These are phyloP conservation scores for Fragum whitleyi DNA, from an alignment of 2,888 invertebrate species.

Conservation along the genomic window DNA sequence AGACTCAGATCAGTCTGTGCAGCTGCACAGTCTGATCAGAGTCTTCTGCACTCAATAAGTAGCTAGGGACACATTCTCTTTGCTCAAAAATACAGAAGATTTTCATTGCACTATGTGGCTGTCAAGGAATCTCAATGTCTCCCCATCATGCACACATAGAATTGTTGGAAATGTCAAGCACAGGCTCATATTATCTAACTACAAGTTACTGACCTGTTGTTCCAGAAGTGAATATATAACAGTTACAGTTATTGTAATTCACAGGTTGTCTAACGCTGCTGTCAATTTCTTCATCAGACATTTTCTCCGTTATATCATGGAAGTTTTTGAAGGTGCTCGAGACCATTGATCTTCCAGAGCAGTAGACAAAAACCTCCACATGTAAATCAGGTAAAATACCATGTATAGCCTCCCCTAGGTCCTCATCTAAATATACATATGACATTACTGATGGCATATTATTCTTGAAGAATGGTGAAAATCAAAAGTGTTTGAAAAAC, in stretches of 20 bases:
- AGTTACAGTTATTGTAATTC: conserved; percentile 28
- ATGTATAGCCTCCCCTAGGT: conserved; percentile 44
- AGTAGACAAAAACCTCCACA: conserved; percentile 52
- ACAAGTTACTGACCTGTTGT: conserved; percentile 68
- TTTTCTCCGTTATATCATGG: conserved; percentile 25
- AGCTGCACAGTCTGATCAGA: too few species aligned
- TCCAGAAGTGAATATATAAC: conserved; percentile 73
- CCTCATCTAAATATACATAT: conserved; percentile 20
- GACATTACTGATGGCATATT: background rate
- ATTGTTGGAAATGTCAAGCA: too few species aligned
- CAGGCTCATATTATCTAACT: too few species aligned
- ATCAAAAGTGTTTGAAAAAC: too few species aligned
- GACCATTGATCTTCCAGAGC: conserved; percentile 20
- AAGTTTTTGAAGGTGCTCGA: conserved; percentile 49
- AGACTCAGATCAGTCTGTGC: too few species aligned
- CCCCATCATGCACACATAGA: too few species aligned
- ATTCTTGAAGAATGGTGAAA: too few species aligned
- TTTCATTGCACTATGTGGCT: too few species aligned
- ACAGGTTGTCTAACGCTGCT: conserved; percentile 38
- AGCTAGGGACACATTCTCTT: too few species aligned
- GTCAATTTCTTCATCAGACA: conserved; percentile 47
- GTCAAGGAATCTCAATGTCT: too few species aligned
- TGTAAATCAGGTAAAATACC: conserved; percentile 54
- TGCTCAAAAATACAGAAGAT: too few species aligned
- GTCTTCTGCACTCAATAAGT: too few species aligned